Conservation (phyloP, 1,140 invertebrate species). For the Hetaerina americana region DNA sequence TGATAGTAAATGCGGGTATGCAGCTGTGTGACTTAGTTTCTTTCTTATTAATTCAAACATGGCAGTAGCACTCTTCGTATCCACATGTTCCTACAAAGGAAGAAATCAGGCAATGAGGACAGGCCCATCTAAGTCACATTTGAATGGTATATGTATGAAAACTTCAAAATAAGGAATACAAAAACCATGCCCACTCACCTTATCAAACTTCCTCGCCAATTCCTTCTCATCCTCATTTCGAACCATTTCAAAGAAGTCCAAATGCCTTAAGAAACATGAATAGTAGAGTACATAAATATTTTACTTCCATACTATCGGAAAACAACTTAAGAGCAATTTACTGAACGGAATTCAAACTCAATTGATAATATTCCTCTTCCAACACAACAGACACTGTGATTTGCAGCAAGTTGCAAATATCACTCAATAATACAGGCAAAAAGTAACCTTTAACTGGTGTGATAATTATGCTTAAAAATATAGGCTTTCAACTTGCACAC, state of each 20-base stretch:
- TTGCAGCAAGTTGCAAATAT: not conserved
- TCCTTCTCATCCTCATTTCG: constrained; percentile 93
- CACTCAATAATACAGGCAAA: too few relatives aligned
- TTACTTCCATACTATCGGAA: too few relatives aligned
- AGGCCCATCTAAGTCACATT: too few relatives aligned
- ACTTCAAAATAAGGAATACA: too few relatives aligned
- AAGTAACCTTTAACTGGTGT: too few relatives aligned
- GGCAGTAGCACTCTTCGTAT: constrained; percentile 81
- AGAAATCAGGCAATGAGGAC: constrained; percentile 5
- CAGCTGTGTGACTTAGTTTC: constrained; percentile 83
- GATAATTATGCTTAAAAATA: too few relatives aligned
- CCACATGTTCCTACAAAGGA: constrained; percentile 63
- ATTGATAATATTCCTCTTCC: not conserved
- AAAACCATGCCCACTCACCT: constrained; percentile 27
- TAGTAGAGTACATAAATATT: not conserved
- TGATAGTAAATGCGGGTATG: constrained; percentile 86
- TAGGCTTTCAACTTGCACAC: too few relatives aligned
- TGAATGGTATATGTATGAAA: too few relatives aligned
- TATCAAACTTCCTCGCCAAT: constrained; percentile 75
- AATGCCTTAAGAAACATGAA: constrained; percentile 37
- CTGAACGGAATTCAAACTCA: not conserved
- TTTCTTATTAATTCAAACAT: constrained; percentile 90
- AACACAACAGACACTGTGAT: not conserved
- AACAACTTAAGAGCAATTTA: too few relatives aligned
- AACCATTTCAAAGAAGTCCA: constrained; percentile 98